Evolutionary conservation across 2,113 vertebrate species (phyloP).

Genomic region (Hemiprocne comata): DNA sequence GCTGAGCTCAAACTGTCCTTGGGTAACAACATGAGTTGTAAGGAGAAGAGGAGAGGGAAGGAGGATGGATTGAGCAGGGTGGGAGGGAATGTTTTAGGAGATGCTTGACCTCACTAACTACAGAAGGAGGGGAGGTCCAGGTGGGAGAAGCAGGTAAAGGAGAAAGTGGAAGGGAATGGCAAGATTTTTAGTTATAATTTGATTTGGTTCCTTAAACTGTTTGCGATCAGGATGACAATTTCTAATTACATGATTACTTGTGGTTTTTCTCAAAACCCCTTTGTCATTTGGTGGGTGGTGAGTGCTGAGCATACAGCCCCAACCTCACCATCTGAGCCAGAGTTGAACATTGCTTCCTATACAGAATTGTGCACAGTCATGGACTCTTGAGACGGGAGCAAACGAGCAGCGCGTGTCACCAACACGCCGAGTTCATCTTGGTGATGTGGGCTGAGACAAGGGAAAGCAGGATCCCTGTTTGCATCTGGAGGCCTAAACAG

Average conservation of each 20-base stretch:
- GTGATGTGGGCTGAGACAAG: neutral
- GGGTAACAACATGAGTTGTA: fast-evolving
- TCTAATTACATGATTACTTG: neutral
- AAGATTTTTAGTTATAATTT: neutral
- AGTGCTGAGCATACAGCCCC: neutral
- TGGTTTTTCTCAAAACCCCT: neutral
- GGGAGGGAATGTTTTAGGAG: neutral
- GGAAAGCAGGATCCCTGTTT: neutral
- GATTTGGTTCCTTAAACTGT: neutral
- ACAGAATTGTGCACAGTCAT: neutral
- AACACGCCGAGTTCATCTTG: neutral
- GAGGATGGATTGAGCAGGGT: neutral
- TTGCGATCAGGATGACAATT: fast-evolving
- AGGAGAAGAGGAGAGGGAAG: neutral
- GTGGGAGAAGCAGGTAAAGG: neutral
- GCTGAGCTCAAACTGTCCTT: neutral
- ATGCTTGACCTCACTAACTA: neutral
- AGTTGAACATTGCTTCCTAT: neutral
- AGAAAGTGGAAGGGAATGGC: neutral
- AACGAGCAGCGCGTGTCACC: fast-evolving
- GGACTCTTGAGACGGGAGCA: neutral
- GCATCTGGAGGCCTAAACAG: neutral
- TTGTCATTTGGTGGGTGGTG: neutral
- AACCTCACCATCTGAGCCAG: neutral
- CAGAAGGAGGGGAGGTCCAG: neutral